phyloP scores from a whole-genome alignment of 2,888 invertebrate genomes.

The Synanthedon vespiformis region DNA sequence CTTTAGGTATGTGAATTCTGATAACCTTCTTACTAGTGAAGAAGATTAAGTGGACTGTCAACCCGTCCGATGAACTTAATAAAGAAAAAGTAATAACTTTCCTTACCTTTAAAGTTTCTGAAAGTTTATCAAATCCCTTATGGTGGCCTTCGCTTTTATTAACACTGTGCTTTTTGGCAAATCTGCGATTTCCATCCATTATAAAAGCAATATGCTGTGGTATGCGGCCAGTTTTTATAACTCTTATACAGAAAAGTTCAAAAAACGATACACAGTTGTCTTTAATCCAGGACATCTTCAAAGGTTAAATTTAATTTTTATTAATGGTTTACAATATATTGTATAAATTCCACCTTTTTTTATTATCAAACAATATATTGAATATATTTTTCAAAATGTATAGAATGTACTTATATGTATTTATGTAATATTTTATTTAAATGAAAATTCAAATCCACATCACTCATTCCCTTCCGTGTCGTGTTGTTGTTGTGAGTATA shows the following conservation, averaged over 20 bases:
- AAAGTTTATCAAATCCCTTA: constrained; percentile 84
- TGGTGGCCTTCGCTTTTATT: constrained; percentile 85
- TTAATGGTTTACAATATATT: no score
- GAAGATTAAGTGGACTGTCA: neutral
- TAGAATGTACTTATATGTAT: no score
- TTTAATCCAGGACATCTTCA: constrained; percentile 77
- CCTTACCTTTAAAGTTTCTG: constrained; percentile 80
- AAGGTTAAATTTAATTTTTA: no score
- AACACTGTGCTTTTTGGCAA: constrained; percentile 83
- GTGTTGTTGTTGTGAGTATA: no score
- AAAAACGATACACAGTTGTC: constrained; percentile 80
- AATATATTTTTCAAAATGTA: no score
- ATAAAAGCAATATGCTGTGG: constrained; percentile 96
- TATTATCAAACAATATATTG: no score
- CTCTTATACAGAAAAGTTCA: constrained; percentile 76
- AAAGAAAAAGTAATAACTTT: neutral
- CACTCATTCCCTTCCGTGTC: no score
- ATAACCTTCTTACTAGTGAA: neutral
- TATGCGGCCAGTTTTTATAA: constrained; percentile 84
- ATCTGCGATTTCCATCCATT: constrained; percentile 98
- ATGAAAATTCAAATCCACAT: no score
- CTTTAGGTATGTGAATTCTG: neutral
- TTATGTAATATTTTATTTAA: no score
- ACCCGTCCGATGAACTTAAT: no score
- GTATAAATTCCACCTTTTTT: no score